Conservation (phyloP, 2,113 vertebrate genomes). For the Lethenteron reissneri region DNA sequence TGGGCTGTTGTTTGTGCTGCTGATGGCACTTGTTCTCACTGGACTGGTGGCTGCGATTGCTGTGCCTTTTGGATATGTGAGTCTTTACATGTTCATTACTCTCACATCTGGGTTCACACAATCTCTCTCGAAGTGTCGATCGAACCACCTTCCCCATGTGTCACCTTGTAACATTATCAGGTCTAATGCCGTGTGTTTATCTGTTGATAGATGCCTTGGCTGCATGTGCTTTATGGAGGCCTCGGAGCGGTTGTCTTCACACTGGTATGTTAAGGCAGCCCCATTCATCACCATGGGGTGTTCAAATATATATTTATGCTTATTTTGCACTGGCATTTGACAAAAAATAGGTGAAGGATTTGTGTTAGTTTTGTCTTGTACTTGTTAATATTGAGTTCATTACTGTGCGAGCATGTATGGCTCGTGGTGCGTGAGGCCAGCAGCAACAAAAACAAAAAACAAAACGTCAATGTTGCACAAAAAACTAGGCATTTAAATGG, state of each 20-base stretch:
- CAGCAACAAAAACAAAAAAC: too few relatives aligned
- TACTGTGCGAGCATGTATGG: too few relatives aligned
- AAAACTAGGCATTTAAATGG: too few relatives aligned
- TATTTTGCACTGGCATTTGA: too few relatives aligned
- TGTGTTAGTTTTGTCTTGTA: too few relatives aligned
- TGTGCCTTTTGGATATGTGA: conserved; percentile 18
- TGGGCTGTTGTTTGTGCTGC: conserved; percentile 17
- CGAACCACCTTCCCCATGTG: not conserved
- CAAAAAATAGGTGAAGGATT: too few relatives aligned
- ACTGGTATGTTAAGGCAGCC: conserved; percentile 13
- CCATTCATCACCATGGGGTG: not conserved
- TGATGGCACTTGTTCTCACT: conserved; percentile 18
- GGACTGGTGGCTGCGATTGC: conserved; percentile 16
- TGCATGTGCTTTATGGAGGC: conserved; percentile 17
- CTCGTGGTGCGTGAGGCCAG: too few relatives aligned
- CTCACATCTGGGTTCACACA: not conserved
- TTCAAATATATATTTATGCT: too few relatives aligned
- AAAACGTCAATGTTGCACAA: too few relatives aligned
- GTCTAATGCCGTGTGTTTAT: not conserved
- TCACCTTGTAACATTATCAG: not conserved
- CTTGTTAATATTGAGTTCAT: too few relatives aligned
- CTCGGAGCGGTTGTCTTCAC: conserved; percentile 18
- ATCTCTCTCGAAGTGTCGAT: not conserved
- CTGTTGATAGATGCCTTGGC: conserved; percentile 17
- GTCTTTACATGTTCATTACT: not conserved